phyloP scores from a whole-genome alignment of 2,113 vertebrate genomes.

The Odontesthes bonariensis region DNA sequence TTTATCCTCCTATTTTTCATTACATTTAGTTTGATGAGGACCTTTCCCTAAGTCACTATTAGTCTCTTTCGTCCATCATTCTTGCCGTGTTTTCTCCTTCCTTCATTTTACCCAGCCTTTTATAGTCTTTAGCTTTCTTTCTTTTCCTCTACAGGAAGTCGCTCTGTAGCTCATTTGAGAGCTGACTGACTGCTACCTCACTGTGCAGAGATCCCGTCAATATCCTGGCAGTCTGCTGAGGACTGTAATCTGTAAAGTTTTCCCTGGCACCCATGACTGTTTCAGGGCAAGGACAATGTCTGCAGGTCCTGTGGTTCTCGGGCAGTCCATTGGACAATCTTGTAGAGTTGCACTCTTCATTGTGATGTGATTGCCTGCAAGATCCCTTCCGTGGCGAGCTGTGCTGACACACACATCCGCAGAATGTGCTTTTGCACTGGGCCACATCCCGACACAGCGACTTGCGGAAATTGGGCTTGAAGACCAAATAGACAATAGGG shows the following conservation, averaged over 20 bases:
- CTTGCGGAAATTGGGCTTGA: conserved; percentile 88
- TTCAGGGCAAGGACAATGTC: conserved; percentile 74
- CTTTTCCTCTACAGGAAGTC: conserved; percentile 76
- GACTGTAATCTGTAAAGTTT: conserved; percentile 55
- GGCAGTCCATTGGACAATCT: conserved; percentile 76
- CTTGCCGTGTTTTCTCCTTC: background rate
- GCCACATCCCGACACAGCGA: conserved; percentile 75
- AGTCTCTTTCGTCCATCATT: conserved; percentile 11
- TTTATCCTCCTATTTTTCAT: background rate
- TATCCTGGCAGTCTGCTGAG: conserved; percentile 73
- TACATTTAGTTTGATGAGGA: background rate
- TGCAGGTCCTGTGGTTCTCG: conserved; percentile 73
- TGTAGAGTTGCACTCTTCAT: conserved; percentile 72
- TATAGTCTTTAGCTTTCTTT: background rate
- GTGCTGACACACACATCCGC: conserved; percentile 53
- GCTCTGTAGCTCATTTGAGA: conserved; percentile 81
- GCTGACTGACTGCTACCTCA: conserved; percentile 80
- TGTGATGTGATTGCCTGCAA: conserved; percentile 52
- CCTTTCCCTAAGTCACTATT: conserved; percentile 4
- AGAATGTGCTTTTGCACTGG: conserved; percentile 67
- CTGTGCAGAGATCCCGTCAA: conserved; percentile 69
- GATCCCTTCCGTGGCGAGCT: conserved; percentile 52
- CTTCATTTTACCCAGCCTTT: background rate
- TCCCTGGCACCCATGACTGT: conserved; percentile 7
- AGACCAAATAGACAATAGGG: conserved; percentile 84